phyloP scores from a whole-genome alignment of 1,140 invertebrate species.

The Drosophila ananassae region DNA sequence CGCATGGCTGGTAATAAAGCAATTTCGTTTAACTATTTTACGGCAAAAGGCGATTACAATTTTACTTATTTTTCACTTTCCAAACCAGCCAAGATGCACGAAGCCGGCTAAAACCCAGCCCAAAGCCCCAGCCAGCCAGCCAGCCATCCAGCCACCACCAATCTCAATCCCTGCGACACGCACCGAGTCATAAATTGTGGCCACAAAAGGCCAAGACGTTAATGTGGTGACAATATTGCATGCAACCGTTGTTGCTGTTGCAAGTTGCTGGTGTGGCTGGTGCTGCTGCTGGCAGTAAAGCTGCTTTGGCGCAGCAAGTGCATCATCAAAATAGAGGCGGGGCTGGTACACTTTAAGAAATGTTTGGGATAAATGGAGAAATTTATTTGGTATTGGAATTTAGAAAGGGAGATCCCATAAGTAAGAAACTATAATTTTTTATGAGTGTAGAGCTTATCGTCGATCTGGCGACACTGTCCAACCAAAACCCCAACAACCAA shows the following conservation, averaged over 20 bases:
- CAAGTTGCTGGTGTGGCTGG: constrained; percentile 14
- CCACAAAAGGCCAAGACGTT: constrained; percentile 82
- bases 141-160: constrained; percentile 19
- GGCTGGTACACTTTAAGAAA: constrained; percentile 1
- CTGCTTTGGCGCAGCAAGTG: constrained; percentile 54
- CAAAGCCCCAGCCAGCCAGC: neutral
- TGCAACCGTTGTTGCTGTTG: constrained; percentile 56
- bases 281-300: constrained; percentile 46
- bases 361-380: neutral
- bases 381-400: neutral
- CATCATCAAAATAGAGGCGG: constrained; percentile 27
- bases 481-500: constrained; percentile 11
- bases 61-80: constrained; percentile 81
- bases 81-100: constrained; percentile 47
- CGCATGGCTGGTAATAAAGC: constrained; percentile 66
- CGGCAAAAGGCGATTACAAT: constrained; percentile 78
- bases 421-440: neutral
- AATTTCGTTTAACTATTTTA: constrained; percentile 75
- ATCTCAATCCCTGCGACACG: constrained; percentile 50
- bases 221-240: constrained; percentile 82
- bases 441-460: constrained; percentile 65
- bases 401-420: neutral
- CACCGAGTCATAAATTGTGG: constrained; percentile 75
- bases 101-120: constrained; percentile 9
- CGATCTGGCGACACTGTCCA: constrained; percentile 59